Evolutionary conservation across 2,888 invertebrate species (phyloP), one percentile per base, ranked within the genome.

Genomic region (Linyphia triangularis): DNA sequence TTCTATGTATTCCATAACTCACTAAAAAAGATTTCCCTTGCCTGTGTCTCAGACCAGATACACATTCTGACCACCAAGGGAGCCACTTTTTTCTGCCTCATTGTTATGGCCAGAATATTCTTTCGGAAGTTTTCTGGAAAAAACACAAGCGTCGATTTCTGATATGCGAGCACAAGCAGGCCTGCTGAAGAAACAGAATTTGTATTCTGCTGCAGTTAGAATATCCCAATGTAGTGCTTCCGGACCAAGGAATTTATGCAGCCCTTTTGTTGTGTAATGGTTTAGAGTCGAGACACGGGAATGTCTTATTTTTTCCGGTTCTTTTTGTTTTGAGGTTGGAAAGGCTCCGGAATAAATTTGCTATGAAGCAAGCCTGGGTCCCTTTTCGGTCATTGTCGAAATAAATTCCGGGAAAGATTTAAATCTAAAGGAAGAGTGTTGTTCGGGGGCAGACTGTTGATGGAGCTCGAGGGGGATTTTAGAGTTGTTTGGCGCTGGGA

Each of bases 401-500:
- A 75, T 75, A 75, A 75, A 75, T 75, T 75, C 57, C n/a, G 57
- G 19, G 73, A 57, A 28, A 75, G 73, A 51, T 59, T 75, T 75
- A 75, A 75, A 75, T 75, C 73, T 28, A 30, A 75, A 51, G 28
- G 72, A 75, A 51, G n/a, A 75, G 33, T 67, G 67, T 30, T 19
- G 28, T 67, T 19, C n/a, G n/a, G 33, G 13, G 33, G 33, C 30
- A 19, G n/a, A 13, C 30, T n/a, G 33, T 67, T 33, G 67, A 28
- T 33, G 67, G 67, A n/a, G 10, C 30, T 19, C 67, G 9, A 19
- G 67, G 67, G 67, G 16, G 67, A n/a, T 33, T 33, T 67, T 67
- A 67, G n/a, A 22, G 19, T 33, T 67, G 19, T 28, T 67, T 33
- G 67, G 67, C 28, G 28, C 16, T 51, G 5, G n/a, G n/a, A 51